Base-by-base conservation (phyloP, 2,888 invertebrate genomes). In the Zeuzera pyrina region DNA sequence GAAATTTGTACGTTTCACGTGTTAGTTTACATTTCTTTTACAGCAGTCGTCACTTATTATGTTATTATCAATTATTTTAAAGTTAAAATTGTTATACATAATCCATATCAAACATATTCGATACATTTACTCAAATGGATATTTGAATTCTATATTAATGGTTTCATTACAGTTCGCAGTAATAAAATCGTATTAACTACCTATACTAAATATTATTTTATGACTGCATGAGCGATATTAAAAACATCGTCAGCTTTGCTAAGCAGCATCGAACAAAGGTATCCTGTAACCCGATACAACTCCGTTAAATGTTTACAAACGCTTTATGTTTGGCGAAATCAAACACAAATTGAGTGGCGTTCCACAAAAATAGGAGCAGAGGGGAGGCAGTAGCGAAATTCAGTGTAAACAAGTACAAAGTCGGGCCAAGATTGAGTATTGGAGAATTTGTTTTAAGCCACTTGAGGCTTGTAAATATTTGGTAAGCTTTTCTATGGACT, bases 381-480 rank as follows among this genome's bases (percentile, higher is more conserved):
- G 49, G 58, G 60, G 55, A 62, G 60, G 60, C 57, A 63, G 68
- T 69, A 70, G 71, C 71, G 47, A 70, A 72, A 74, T 74, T 72
- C 63, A 60, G 55, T 58, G 69, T 66, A 78, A 78, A 77, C 70
- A 79, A n/a, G 64, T 56, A 67, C 63, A 66, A 71, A 72, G 68
- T 64, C 65, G 58, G 60, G 63, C 61, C 63, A 66, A 71, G 71
- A 79, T 76, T 32, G 38, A 27, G 30, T 77, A 78, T 72, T 64
- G 67, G 63, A 69, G 77, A 81, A 81, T 83, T 83, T 81, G 79
- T 81, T 78, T 77, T 73, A 76, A 81, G 73, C 68, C 72, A 78
- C 77, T 83, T 65, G 67, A 74, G 66, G 62, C 57, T 69, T 67
- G 74, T 76, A 72, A 83, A 83, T 81, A 79, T 81, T 83, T 81